These are phyloP conservation scores for Phodopus roborovskii DNA, from an alignment of 2,113 vertebrate genomes.

Conservation along the genomic window DNA sequence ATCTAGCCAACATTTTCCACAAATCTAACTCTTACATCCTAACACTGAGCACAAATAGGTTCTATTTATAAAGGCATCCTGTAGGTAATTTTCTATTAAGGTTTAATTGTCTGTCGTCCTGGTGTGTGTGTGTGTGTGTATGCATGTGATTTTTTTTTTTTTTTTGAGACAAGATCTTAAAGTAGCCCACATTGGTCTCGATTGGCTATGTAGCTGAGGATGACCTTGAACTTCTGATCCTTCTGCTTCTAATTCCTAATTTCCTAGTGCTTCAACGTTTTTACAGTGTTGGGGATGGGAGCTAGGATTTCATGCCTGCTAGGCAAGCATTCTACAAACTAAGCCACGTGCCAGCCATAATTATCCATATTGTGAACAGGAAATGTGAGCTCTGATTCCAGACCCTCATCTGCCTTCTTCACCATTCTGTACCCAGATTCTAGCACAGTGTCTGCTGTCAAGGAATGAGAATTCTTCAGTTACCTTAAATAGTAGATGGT, in stretches of 20 bases:
- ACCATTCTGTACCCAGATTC: background rate
- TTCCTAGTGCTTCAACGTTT: background rate
- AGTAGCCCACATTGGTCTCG: background rate
- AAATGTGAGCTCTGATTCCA: background rate
- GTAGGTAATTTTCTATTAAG: constrained; percentile 34
- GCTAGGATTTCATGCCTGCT: background rate
- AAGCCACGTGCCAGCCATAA: background rate
- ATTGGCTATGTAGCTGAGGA: background rate
- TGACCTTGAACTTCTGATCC: background rate
- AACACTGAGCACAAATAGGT: background rate
- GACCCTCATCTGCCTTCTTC: background rate
- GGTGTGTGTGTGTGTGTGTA: background rate
- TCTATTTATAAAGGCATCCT: constrained; percentile 50
- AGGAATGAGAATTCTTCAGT: background rate
- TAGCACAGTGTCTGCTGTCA: background rate
- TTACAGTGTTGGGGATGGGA: background rate
- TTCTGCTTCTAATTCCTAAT: no score
- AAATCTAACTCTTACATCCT: background rate
- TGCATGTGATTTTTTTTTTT: no score
- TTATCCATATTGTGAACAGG: background rate
- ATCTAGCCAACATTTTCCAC: background rate
- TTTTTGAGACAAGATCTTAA: background rate
- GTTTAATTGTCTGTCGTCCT: background rate
- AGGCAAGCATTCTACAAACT: background rate
- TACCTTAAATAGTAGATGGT: background rate